Percentiles rank a stretch among this genome's conserved stretches.
Conservation (phyloP, 1,140 invertebrate genomes). For the Pollicipes pollicipes region DNA sequence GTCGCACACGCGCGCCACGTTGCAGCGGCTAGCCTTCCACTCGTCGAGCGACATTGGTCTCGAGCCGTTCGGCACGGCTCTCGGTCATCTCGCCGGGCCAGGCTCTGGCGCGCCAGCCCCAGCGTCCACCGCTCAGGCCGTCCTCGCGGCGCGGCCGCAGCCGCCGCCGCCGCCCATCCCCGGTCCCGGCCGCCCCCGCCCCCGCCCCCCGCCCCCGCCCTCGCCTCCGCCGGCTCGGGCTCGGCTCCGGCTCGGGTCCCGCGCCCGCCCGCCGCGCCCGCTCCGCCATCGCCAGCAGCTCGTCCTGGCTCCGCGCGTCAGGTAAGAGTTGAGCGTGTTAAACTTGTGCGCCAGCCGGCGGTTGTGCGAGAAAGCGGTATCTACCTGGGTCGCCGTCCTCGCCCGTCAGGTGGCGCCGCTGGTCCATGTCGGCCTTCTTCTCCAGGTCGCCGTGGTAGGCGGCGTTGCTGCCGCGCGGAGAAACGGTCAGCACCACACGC, state of each 20-base stretch:
- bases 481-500: no score
- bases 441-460: constrained; percentile 86
- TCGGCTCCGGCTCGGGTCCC: neutral
- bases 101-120: neutral
- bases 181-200: no score
- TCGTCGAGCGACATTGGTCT: neutral
- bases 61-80: neutral
- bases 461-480: constrained; percentile 56
- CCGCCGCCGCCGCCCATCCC: no score
- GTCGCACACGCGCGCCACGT: neutral
- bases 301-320: neutral
- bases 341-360: neutral
- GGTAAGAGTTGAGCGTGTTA: neutral
- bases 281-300: neutral
- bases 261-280: no score
- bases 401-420: constrained; percentile 51
- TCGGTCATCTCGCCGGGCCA: neutral
- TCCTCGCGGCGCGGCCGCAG: neutral
- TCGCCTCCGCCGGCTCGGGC: neutral
- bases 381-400: constrained; percentile 25
- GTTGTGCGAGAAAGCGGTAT: neutral
- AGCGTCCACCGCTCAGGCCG: neutral
- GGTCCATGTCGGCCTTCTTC: constrained; percentile 84
- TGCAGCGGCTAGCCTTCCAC: neutral
- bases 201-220: no score